Evolutionary conservation across 23 tunicate genomes (phyloP).

Genomic region (Trididemnum nubilum): DNA sequence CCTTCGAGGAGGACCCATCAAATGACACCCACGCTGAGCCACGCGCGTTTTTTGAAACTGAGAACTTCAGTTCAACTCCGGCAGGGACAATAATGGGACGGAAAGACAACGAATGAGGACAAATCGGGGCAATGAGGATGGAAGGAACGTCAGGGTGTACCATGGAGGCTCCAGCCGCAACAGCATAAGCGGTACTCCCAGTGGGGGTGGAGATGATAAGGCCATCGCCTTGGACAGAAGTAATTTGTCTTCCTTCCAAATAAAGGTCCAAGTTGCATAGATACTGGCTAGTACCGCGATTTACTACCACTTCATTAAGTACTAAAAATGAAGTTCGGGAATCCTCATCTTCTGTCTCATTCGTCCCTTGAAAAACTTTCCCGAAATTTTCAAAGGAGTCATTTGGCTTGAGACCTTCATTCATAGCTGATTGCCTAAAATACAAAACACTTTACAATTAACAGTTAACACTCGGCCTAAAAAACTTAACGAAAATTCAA

Average conservation of each 20-base stretch:
- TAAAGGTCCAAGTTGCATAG: slow-evolving; percentile 73
- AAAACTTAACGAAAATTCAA: too few relatives aligned
- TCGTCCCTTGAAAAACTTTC: too few relatives aligned
- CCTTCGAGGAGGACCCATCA: slow-evolving; percentile 48
- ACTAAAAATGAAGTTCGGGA: slow-evolving; percentile 30
- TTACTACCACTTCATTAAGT: slow-evolving; percentile 69
- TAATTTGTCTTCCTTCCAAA: slow-evolving; percentile 57
- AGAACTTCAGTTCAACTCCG: slow-evolving; percentile 54
- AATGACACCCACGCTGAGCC: slow-evolving; percentile 65
- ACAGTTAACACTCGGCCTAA: too few relatives aligned
- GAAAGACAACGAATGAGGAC: slow-evolving; percentile 85
- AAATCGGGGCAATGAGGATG: slow-evolving; percentile 79
- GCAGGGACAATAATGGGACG: slow-evolving; percentile 83
- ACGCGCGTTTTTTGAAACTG: slow-evolving; percentile 66
- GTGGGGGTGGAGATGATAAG: slow-evolving; percentile 80
- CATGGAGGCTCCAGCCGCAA: slow-evolving; percentile 87
- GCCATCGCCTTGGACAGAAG: slow-evolving; percentile 87
- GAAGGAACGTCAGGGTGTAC: slow-evolving; percentile 87
- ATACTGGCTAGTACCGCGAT: slow-evolving; percentile 57
- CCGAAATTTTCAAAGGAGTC: too few relatives aligned
- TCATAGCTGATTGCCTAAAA: too few relatives aligned
- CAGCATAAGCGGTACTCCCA: slow-evolving; percentile 83
- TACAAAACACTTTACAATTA: too few relatives aligned
- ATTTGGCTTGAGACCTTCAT: too few relatives aligned
- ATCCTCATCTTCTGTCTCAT: slow-evolving; percentile 1